Base-by-base conservation (phyloP, 2,113 vertebrate species). In the Bostrychus sinensis region DNA sequence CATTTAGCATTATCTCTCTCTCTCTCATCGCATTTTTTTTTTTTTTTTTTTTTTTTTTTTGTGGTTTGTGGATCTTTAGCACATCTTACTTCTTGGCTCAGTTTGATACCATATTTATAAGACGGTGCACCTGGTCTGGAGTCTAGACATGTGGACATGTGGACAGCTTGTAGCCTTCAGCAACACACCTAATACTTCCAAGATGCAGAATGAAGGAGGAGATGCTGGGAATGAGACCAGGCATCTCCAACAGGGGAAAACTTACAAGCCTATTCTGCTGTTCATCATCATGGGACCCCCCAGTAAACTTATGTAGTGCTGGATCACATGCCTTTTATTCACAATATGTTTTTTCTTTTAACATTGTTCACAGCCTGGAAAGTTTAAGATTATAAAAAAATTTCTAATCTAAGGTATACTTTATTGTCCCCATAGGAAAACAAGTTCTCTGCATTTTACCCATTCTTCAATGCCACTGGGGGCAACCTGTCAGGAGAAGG, bases 141-240 rank as follows among this genome's bases (percentile, higher is more conserved):
- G 23, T 48, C 12, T 48, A 48, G 45, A 48, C 48, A 32, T 8
- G 22, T 26, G 25, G 48, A 4, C 25, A 28, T 51, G 48, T 30
- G 48, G 16, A 51, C 48, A 30, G 14, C 14, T 51, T n/a, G 1
- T n/a, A 28, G 48, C 48, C 48, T 51, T 51, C 48, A 30, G 25
- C 48, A n/a, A 51, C 48, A 51, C 48, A 51, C 48, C 48, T 51
- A 14, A 48, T 48, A 14, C 45, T 48, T 25, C 25, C 7, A 51
- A 28, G 14, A 30, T 30, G 48, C 25, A n/a, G 48, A n/a, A n/a
- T n/a, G n/a, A n/a, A n/a, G n/a, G 30, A 7, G 30, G 30, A 1
- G 13, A 14, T 28, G 25, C 26, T 28, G 14, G 13, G 14, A n/a
- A 9, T 28, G 25, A n/a, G 25, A 28, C 46, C 48, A 50, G 23